These are phyloP conservation scores for Tipula unca DNA, from an alignment of 2,888 invertebrate genomes.

Conservation along the genomic window DNA sequence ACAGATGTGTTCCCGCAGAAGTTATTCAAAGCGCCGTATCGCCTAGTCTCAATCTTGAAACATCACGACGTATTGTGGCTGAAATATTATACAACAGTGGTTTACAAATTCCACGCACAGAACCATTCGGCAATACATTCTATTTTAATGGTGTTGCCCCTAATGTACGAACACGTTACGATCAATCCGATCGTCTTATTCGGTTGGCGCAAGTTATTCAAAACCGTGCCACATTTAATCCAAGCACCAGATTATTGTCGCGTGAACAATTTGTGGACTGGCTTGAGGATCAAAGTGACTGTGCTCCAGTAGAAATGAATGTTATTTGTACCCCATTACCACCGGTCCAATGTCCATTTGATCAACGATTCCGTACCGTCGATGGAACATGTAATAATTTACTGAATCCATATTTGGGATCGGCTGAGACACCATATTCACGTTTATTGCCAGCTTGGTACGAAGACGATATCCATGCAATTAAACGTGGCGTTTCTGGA, in stretches of 20 bases:
- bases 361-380: conserved; percentile 25
- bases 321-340: not conserved
- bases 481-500: conserved; percentile 55
- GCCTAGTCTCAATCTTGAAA: not conserved
- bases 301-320: not conserved
- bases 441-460: conserved; percentile 43
- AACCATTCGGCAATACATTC: not conserved
- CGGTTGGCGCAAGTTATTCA: not conserved
- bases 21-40: not conserved
- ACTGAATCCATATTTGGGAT: conserved; percentile 26
- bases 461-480: conserved; percentile 45
- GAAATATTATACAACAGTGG: not conserved
- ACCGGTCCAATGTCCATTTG: not conserved
- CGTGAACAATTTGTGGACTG: conserved; percentile 15
- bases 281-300: not conserved
- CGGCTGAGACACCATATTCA: conserved; percentile 30
- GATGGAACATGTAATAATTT: conserved; percentile 29
- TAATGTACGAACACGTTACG: not conserved
- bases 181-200: conserved; percentile 18
- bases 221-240: not conserved
- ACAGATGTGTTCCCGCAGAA: not conserved
- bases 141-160: not conserved
- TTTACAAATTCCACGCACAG: not conserved
- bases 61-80: not conserved
- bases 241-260: not conserved